Evolutionary conservation across 2,797 vertebrate species (phyloP), one percentile per base, ranked within the genome.

Genomic region (Emys orbicularis): DNA sequence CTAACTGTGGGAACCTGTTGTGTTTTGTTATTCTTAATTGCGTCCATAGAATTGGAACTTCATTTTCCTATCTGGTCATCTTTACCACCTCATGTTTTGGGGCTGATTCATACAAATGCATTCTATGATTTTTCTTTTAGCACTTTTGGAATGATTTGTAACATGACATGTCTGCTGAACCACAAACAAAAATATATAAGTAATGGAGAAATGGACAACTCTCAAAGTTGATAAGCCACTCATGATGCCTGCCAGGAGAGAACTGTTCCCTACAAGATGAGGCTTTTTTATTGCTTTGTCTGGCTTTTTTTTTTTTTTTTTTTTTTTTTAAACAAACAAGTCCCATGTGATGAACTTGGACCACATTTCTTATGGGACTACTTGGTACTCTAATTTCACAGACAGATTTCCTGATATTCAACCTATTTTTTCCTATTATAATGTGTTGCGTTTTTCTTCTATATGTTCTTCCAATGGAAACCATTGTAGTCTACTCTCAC

Each of bases 151-250:
- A 6, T 52, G 50, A 13, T 76, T 81, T n/a, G 5, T 23, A 49
- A 86, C 54, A 29, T 29, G 49, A 1, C 1, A 65, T 8, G 18
- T 0, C 0, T 37, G 8, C 0, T 37, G 8, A 37, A 44, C 74
- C 76, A 77, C 68, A 44, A 37, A 86, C 5, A 41, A 5, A 72
- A 83, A 5, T 25, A 85, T 79, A 86, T 2, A 6, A 76, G 83
- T 92, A 41, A 15, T 25, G n/a, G 74, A 65, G n/a, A 85, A 77
- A 86, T 11, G 12, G 31, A 37, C 44, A 95, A 53, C 56, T 18
- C 49, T 53, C 85, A 47, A 12, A 57, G 31, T 18, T 88, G 84
- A 41, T 1, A 86, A 90, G 25, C 8, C 41, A 49, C 50, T n/a
- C 10, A 41, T 79, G n/a, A 83, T 9, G 68, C 1, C 25, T 53